These are phyloP conservation scores for Hestina assimilis DNA, from an alignment of 1,140 invertebrate species.

Conservation along the genomic window DNA sequence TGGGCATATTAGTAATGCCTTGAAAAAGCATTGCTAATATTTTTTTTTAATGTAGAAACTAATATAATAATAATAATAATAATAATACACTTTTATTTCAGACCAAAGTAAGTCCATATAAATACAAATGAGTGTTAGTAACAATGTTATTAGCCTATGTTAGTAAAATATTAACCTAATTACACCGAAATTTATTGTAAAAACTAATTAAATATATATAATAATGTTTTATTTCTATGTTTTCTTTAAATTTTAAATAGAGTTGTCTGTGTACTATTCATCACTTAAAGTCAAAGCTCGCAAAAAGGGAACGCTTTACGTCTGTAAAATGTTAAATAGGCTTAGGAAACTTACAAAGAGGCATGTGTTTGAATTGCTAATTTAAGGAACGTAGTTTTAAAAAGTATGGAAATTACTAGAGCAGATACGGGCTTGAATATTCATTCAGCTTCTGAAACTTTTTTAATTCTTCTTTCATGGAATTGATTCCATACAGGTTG, in stretches of 20 bases:
- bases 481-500: too few species aligned
- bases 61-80: neutral
- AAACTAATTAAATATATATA: neutral
- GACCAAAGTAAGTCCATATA: too few species aligned
- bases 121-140: too few species aligned
- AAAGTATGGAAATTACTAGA: too few species aligned
- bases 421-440: too few species aligned
- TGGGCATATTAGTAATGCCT: too few species aligned
- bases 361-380: neutral
- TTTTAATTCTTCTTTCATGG: too few species aligned
- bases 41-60: neutral
- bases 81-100: too few species aligned
- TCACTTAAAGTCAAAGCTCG: neutral
- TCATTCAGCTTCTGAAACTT: too few species aligned
- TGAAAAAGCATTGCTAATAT: neutral
- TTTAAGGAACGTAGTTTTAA: too few species aligned
- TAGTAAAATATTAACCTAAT: too few species aligned
- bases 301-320: neutral
- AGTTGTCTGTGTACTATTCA: neutral
- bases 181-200: neutral
- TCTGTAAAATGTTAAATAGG: neutral
- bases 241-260: conserved; percentile 7
- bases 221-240: neutral
- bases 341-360: neutral
- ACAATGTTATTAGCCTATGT: too few species aligned